A percentile compares a stretch with the other conserved stretches of the same genome.
Evolutionary conservation across 2,797 vertebrate species (phyloP).

Genomic region (Carcharodon carcharias): DNA sequence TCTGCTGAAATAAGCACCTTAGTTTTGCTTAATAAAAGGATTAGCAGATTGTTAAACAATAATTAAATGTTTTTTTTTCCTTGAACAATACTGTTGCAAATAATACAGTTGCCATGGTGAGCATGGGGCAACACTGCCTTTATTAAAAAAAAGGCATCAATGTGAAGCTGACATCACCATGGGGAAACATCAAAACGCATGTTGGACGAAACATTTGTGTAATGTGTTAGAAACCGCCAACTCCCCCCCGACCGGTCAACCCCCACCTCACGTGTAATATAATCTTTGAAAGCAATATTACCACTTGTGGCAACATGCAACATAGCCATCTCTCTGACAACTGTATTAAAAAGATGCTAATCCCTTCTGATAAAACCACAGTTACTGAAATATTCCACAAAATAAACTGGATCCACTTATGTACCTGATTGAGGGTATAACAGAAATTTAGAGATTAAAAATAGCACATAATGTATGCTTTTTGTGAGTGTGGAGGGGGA

Average conservation of each 20-base stretch:
- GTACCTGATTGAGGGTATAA: neutral
- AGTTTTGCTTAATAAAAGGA: neutral
- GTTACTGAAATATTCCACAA: neutral
- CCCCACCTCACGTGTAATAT: neutral
- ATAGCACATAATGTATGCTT: neutral
- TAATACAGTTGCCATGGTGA: constrained; percentile 18
- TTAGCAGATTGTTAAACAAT: neutral
- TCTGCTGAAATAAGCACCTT: neutral
- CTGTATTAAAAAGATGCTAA: neutral
- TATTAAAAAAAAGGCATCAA: neutral
- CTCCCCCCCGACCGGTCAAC: neutral
- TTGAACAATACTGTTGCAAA: neutral
- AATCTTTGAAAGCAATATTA: constrained; percentile 9
- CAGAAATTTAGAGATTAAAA: neutral
- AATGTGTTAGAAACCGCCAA: neutral
- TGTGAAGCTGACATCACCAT: constrained; percentile 17
- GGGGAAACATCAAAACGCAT: neutral
- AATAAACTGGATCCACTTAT: neutral
- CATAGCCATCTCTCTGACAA: neutral
- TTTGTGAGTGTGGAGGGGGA: neutral
- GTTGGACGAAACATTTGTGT: neutral
- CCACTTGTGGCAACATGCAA: constrained; percentile 16
- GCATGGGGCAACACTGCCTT: neutral
- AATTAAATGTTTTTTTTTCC: neutral
- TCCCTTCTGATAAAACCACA: no score